A percentile compares a stretch with the other conserved stretches of the same genome.
Evolutionary conservation across 2,797 vertebrate genomes (phyloP).

Genomic region (Triplophysa yarkandensis): DNA sequence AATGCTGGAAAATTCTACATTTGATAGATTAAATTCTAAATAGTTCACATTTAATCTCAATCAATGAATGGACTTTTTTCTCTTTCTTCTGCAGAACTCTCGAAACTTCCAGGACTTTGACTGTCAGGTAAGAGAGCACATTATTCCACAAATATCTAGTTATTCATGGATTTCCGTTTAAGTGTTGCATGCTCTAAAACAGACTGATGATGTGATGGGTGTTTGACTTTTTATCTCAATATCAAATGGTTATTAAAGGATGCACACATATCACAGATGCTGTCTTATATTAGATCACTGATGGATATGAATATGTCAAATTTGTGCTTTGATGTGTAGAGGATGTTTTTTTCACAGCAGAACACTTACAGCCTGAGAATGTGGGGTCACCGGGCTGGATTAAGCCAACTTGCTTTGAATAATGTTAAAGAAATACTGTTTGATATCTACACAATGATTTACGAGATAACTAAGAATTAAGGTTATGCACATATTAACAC

Average conservation of each 20-base stretch:
- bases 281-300: not conserved
- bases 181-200: not conserved
- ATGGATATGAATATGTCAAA: not conserved
- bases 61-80: not conserved
- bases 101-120: constrained; percentile 95
- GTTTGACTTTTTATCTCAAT: not conserved
- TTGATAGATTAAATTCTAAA: not conserved
- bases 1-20: not conserved
- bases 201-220: not conserved
- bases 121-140: constrained; percentile 86
- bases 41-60: not conserved
- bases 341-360: too few species aligned
- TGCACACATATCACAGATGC: constrained; percentile 6
- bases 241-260: not conserved
- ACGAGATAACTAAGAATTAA: too few species aligned
- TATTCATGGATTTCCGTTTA: not conserved
- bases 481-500: too few species aligned
- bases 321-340: not conserved
- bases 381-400: not conserved
- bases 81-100: constrained; percentile 80
- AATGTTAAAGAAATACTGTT: not conserved
- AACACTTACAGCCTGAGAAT: not conserved
- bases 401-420: not conserved
- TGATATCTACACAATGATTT: not conserved
- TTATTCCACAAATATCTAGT: not conserved